phyloP scores from a whole-genome alignment of 1,140 invertebrate genomes.

The Sipha flava region DNA sequence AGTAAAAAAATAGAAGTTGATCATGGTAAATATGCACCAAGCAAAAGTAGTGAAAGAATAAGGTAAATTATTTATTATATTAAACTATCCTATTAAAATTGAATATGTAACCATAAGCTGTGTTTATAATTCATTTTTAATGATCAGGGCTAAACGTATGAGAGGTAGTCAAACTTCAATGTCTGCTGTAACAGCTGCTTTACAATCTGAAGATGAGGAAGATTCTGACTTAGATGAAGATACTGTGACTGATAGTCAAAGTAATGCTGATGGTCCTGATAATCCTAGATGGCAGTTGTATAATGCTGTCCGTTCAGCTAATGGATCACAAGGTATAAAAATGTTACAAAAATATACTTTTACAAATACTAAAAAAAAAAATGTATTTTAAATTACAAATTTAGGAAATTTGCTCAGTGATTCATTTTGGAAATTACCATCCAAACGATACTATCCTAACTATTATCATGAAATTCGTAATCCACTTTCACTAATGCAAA shows the following conservation, averaged over 20 bases:
- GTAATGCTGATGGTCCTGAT: constrained; percentile 55
- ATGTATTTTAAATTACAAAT: background rate
- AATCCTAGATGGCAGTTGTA: constrained; percentile 73
- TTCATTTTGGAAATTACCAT: constrained; percentile 87
- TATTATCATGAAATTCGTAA: constrained; percentile 96
- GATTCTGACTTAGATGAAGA: constrained; percentile 53
- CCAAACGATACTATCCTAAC: constrained; percentile 83
- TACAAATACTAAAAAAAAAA: constrained; percentile 2
- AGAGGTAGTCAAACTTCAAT: constrained; percentile 45
- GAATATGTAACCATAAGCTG: too few relatives aligned
- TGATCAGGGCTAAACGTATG: constrained; percentile 44
- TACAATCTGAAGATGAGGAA: constrained; percentile 49
- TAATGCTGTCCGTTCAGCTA: constrained; percentile 62
- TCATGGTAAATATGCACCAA: constrained; percentile 43
- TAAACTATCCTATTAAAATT: too few relatives aligned
- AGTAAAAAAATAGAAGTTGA: constrained; percentile 59
- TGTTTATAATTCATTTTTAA: too few relatives aligned
- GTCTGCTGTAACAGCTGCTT: constrained; percentile 51
- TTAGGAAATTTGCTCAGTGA: constrained; percentile 66
- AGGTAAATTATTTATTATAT: constrained; percentile 18
- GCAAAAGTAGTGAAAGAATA: constrained; percentile 35
- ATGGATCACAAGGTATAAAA: constrained; percentile 54
- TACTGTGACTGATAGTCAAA: constrained; percentile 55
- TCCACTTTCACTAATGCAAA: constrained; percentile 88
- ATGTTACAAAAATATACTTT: constrained; percentile 2